Percentiles rank a stretch among this genome's conserved stretches.
Evolutionary conservation across 2,113 vertebrate genomes (phyloP).

Genomic region (Oncorhynchus kisutch): DNA sequence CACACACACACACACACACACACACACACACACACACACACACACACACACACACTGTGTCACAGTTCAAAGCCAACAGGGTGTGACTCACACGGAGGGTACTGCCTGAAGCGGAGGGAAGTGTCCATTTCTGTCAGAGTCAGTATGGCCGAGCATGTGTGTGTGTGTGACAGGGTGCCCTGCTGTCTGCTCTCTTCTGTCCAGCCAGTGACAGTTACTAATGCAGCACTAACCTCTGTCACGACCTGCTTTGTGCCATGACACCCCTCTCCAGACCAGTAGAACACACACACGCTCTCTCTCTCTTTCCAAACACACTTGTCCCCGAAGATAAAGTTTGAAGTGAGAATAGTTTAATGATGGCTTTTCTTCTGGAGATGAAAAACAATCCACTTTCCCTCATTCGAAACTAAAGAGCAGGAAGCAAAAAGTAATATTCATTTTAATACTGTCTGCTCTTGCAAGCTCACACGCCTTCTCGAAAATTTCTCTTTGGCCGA

Average conservation of each 20-base stretch:
- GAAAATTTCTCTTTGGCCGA: slow-evolving; percentile 23
- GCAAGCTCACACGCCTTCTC: neutral
- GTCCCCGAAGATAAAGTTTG: neutral
- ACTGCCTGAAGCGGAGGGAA: neutral
- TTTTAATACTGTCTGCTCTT: too few species aligned
- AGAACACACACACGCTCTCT: neutral
- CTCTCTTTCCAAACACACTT: too few species aligned
- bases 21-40: too few species aligned
- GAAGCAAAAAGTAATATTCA: too few species aligned
- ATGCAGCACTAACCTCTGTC: slow-evolving; percentile 72
- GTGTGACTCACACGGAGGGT: neutral
- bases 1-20: too few species aligned
- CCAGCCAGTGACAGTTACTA: slow-evolving; percentile 66
- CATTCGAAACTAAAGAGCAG: too few species aligned
- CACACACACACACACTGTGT: neutral
- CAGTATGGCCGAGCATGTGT: slow-evolving; percentile 13
- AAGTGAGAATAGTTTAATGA: neutral
- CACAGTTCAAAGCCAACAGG: slow-evolving; percentile 7
- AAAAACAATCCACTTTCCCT: too few species aligned
- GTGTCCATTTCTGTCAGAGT: slow-evolving; percentile 43
- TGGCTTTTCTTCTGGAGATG: neutral
- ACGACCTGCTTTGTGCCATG: slow-evolving; percentile 65
- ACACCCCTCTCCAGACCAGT: slow-evolving; percentile 45
- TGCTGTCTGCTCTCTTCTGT: slow-evolving; percentile 59
- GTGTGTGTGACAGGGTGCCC: slow-evolving; percentile 41